Evolutionary conservation across 2,113 vertebrate species (phyloP).

Genomic region (Sclerurus mexicanus): DNA sequence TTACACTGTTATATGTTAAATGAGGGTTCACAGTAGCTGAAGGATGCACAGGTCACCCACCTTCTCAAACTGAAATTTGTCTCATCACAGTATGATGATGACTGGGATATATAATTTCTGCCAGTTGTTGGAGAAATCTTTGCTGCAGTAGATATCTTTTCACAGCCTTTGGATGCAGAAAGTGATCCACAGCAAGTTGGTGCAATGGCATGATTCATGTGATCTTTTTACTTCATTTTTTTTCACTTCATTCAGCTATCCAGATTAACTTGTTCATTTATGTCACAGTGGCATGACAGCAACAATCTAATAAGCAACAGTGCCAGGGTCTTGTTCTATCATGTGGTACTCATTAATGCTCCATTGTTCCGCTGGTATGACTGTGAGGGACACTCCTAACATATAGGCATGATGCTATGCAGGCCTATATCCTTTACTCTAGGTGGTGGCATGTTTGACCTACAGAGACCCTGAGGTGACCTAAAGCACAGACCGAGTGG

Average conservation of each 20-base stretch:
- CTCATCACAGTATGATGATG: neutral
- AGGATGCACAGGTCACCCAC: neutral
- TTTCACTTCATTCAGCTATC: neutral
- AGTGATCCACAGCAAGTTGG: neutral
- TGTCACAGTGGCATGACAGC: neutral
- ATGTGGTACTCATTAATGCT: neutral
- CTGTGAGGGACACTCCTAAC: neutral
- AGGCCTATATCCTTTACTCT: neutral
- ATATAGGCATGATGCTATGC: neutral
- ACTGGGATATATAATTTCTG: neutral
- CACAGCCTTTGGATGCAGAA: neutral
- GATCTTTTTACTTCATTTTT: no score
- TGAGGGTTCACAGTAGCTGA: neutral
- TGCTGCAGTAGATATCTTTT: neutral
- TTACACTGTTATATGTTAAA: neutral
- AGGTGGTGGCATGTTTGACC: neutral
- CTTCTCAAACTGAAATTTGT: neutral
- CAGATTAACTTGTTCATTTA: neutral
- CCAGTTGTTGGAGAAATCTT: neutral
- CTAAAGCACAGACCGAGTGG: neutral
- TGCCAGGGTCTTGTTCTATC: neutral
- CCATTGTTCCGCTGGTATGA: accelerated
- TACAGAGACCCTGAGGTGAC: neutral
- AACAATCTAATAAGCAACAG: neutral
- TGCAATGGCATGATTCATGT: neutral